Base-by-base conservation (phyloP, 2,797 vertebrate genomes). In the Rousettus madagascariensis region DNA sequence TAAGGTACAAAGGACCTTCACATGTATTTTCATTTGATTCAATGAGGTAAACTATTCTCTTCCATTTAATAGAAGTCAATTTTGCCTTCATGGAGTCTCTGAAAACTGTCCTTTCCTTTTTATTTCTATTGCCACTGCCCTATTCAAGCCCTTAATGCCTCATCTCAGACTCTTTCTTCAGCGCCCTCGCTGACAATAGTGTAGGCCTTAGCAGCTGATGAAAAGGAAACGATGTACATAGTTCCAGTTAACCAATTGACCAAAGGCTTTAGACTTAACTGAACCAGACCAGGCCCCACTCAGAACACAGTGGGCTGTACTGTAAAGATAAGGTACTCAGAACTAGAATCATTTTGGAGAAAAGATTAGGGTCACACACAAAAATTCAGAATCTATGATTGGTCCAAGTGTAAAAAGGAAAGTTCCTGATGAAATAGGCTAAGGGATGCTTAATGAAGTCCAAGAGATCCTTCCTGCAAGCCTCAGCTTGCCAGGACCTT, bases 241-340 rank as follows among this genome's bases (percentile, higher is more conserved):
- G 94, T 91, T 94, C 94, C 92, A 79, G 92, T 95, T 95, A 96
- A 91, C 94, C 97, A 92, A 89, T 51, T 95, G 95, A 97, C 97
- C 94, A 86, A 92, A 65, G 82, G 85, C 95, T 97, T 97, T 95
- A 43, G 69, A 92, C 72, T 97, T 96, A 95, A 87, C 84, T 91
- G 85, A 94, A 82, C 92, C 92, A 95, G 82, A 87, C 92, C 38
- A 57, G 89, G 63, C 63, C 72, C 63, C 63, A 78, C 90, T 95
- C 92, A 41, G 92, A 96, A 91, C 63, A 86, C 61, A n/a, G 93
- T 55, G 69, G 90, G 92, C 97, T 97, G 97, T 30, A 59, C 88
- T 51, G 36, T 79, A 55, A 95, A 97, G 97, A 97, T 97, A 97
- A 97, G 96, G 66, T 20, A 41, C 95, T 97, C 92, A 91, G 92